A percentile compares a stretch with the other conserved stretches of the same genome.
Evolutionary conservation across 2,888 invertebrate species (phyloP).

Genomic region (Dorcus hopei): DNA sequence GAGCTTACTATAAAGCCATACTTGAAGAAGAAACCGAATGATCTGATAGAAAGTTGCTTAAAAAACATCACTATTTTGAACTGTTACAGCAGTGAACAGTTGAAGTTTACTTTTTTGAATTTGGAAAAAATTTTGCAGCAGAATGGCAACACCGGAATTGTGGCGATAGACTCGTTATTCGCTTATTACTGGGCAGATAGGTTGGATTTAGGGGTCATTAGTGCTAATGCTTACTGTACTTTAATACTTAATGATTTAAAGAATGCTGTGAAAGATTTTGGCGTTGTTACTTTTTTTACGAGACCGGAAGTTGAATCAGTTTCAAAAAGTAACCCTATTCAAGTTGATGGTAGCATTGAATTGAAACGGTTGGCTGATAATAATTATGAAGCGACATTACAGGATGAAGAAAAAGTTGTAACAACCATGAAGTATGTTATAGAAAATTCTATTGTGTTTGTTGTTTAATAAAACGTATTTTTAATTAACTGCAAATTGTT

Average conservation of each 20-base stretch:
- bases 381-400: not conserved
- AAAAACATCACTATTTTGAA: constrained; percentile 43
- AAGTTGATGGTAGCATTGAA: not conserved
- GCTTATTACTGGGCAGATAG: constrained; percentile 51
- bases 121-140: constrained; percentile 46
- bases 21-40: constrained; percentile 45
- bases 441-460: not conserved
- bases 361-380: not conserved
- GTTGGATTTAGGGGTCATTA: constrained; percentile 7
- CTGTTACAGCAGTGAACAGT: constrained; percentile 45
- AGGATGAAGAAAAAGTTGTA: not conserved
- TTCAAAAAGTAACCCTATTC: not conserved
- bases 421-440: not conserved
- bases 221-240: constrained; percentile 11
- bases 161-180: constrained; percentile 52
- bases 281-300: constrained; percentile 7
- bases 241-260: constrained; percentile 1
- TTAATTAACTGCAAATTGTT: too few species aligned
- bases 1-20: constrained; percentile 32
- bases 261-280: constrained; percentile 7
- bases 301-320: not conserved
- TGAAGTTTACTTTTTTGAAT: constrained; percentile 39
- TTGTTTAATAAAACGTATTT: too few species aligned
- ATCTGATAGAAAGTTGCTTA: constrained; percentile 40
- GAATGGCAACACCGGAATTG: constrained; percentile 45